Base-by-base conservation (phyloP, 2,888 invertebrate genomes). In the Acanthosepion lycidas region DNA sequence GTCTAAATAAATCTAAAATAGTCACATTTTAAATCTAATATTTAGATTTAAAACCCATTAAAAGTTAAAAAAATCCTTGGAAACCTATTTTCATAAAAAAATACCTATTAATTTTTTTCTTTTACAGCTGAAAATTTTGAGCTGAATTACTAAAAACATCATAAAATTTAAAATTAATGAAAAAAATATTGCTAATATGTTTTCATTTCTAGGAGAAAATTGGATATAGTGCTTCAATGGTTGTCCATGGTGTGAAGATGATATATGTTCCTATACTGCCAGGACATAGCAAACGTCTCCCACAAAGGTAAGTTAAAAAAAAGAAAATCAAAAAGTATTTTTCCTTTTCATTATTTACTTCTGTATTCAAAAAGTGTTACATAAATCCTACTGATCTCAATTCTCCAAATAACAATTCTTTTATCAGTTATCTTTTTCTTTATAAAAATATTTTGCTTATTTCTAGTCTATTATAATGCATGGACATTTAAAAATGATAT, bases 211-310 rank as follows among this genome's bases (percentile, higher is more conserved):
- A 97, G 97, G 96, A 95, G 91, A 96, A 96, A 94, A 96, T 96
- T 95, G 96, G 96, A 23, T 95, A 97, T 95, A 96, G 96, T 78
- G 96, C 96, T 0, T 96, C 96, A 26, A 97, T 97, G 95, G 96
- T 97, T 23, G 96, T 97, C 4, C 97, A 97, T 94, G 97, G 97
- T 48, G 96, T 97, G 28, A 97, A 97, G 96, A 97, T 97, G 96
- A 96, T 97, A 48, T 97, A 97, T 96, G 96, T 97, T 95, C 97
- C 97, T 6, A 96, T 97, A 94, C 97, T 97, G 96, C 97, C 97
- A 28, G 96, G 96, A 1, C 97, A 97, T 95, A 95, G 94, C 78
- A 97, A 97, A 95, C 96, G 97, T 94, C 96, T 97, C 28, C 95
- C 96, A 42, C 96, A 97, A 93, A 95, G 96, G 97, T 97, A 96